Percentiles rank a stretch among this genome's conserved stretches.
These are phyloP conservation scores for Acanthurus leucopareius DNA, from an alignment of 2,797 vertebrate species.

Conservation along the genomic window DNA sequence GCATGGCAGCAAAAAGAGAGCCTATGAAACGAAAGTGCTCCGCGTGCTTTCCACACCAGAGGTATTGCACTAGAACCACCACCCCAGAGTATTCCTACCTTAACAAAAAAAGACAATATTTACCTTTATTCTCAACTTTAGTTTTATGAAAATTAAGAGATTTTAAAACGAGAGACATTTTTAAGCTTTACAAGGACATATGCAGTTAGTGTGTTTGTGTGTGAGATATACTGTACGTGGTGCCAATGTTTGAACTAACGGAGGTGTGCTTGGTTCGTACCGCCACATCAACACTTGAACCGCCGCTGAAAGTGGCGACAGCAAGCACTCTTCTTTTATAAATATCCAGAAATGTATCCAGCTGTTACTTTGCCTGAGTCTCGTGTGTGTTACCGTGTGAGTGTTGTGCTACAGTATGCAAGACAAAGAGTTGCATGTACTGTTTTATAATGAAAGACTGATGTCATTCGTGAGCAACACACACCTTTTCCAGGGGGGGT, in stretches of 20 bases:
- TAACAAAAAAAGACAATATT: conserved; percentile 50
- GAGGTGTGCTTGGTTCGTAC: conserved; percentile 54
- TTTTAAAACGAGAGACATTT: conserved; percentile 73
- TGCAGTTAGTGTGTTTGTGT: conserved; percentile 74
- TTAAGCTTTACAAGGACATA: conserved; percentile 79
- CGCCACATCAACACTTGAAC: conserved; percentile 67
- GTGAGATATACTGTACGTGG: conserved; percentile 62
- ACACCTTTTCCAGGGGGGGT: conserved; percentile 20
- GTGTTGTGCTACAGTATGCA: conserved; percentile 58
- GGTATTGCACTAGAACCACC: conserved; percentile 58
- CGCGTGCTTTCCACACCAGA: conserved; percentile 11
- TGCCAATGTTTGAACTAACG: conserved; percentile 64
- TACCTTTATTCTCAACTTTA: conserved; percentile 67
- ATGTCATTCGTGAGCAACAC: conserved; percentile 52
- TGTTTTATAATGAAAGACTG: conserved; percentile 52
- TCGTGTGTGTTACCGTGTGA: conserved; percentile 67
- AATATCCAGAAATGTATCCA: conserved; percentile 65
- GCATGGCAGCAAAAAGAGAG: conserved; percentile 7
- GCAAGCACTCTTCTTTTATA: conserved; percentile 64
- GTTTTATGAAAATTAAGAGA: conserved; percentile 75
- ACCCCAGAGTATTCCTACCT: conserved; percentile 69
- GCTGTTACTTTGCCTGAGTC: conserved; percentile 64
- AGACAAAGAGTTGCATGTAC: conserved; percentile 72
- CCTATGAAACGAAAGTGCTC: neutral
- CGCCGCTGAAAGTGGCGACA: conserved; percentile 34